Percentiles rank a stretch among this genome's conserved stretches.
Evolutionary conservation across 1,140 invertebrate genomes (phyloP).

Genomic region (Pseudomyrmex pallidus): DNA sequence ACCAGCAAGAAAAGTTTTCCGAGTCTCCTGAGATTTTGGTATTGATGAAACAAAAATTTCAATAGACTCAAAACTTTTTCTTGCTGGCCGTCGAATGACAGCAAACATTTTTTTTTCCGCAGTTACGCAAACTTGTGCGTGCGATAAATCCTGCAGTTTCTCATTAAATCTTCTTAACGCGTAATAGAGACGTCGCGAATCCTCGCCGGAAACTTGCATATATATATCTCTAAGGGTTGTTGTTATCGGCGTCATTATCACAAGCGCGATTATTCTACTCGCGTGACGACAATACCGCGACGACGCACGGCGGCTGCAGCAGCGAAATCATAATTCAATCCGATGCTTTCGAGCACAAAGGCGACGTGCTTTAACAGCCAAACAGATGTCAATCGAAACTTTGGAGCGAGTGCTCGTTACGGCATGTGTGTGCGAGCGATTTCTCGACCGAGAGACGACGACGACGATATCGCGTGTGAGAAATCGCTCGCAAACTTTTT

Average conservation of each 20-base stretch:
- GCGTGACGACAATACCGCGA: conserved; percentile 35
- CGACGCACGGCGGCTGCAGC: neutral
- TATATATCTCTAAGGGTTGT: neutral
- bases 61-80: no score
- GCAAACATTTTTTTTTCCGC: no score
- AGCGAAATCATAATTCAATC: conserved; percentile 35
- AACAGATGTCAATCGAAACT: neutral
- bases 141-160: neutral
- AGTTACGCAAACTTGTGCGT: neutral
- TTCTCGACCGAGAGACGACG: neutral
- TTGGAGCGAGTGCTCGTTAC: conserved; percentile 8
- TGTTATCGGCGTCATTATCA: conserved; percentile 17
- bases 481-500: neutral
- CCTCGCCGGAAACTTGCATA: neutral
- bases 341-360: conserved; percentile 25
- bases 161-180: conserved; percentile 28
- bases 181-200: conserved; percentile 6
- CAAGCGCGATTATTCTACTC: conserved; percentile 25
- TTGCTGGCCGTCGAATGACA: no score
- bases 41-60: no score
- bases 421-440: conserved; percentile 20
- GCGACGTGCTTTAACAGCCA: neutral
- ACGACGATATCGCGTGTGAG: neutral
- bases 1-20: no score
- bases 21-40: no score